A percentile compares a stretch with the other conserved stretches of the same genome.
phyloP scores from a whole-genome alignment of 2,113 vertebrate species.

The Trinectes maculatus region DNA sequence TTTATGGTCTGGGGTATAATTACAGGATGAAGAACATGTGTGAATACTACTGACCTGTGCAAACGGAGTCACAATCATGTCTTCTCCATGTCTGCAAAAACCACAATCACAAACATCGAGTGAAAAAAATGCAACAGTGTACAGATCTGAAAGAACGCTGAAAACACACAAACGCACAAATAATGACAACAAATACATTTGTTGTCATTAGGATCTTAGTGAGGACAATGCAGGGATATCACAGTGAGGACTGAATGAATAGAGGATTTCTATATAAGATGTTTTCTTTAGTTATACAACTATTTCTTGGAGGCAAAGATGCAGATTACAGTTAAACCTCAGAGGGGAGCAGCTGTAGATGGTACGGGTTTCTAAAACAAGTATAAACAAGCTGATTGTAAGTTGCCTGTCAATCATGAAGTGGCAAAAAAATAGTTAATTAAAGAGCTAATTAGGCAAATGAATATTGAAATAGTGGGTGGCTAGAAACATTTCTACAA shows the following conservation, averaged over 20 bases:
- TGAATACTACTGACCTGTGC: conserved; percentile 86
- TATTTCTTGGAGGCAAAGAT: conserved; percentile 34
- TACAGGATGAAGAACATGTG: background rate
- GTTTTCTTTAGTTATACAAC: conserved; percentile 36
- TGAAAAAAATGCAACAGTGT: no score
- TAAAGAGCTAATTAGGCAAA: no score
- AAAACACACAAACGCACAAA: conserved; percentile 17
- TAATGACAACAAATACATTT: conserved; percentile 23
- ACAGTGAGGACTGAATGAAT: background rate
- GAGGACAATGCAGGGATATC: background rate
- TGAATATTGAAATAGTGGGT: no score
- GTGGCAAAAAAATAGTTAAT: no score
- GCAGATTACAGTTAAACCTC: conserved; percentile 2
- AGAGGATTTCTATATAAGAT: conserved; percentile 1
- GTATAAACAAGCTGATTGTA: no score
- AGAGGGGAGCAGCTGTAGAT: background rate
- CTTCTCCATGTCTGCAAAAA: conserved; percentile 90
- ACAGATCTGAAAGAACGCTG: background rate
- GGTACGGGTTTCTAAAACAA: background rate
- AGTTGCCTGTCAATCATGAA: no score
- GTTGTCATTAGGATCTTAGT: conserved; percentile 13
- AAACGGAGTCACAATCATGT: conserved; percentile 97
- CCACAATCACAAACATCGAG: conserved; percentile 15
- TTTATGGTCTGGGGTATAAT: background rate
- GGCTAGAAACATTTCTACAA: no score